phyloP scores from a whole-genome alignment of 1,140 invertebrate species.

The Brachionus paranguensis region DNA sequence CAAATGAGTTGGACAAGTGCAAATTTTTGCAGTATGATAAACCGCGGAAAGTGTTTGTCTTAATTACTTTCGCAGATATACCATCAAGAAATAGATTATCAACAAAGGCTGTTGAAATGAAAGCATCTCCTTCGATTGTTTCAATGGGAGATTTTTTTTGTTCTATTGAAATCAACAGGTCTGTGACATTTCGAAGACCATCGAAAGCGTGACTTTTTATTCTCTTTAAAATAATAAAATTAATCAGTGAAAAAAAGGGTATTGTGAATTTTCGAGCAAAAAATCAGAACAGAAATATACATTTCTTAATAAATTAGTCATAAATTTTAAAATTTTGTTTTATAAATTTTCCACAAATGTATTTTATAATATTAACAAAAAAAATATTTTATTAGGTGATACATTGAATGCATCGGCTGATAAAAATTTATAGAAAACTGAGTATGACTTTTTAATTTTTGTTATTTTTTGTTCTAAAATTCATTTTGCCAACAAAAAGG shows the following conservation, averaged over 20 bases:
- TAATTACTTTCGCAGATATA: neutral
- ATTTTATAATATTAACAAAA: too few relatives aligned
- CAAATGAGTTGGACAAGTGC: neutral
- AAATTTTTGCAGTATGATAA: constrained; percentile 33
- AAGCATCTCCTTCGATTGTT: constrained; percentile 30
- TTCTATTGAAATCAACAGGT: neutral
- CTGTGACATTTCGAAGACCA: constrained; percentile 24
- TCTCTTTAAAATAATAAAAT: neutral
- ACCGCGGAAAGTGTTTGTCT: constrained; percentile 27
- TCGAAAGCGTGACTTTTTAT: constrained; percentile 39
- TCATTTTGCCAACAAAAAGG: neutral
- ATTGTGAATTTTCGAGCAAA: too few relatives aligned
- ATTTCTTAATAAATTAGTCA: too few relatives aligned
- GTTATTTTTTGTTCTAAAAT: too few relatives aligned
- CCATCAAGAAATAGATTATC: constrained; percentile 22
- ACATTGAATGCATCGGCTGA: too few relatives aligned
- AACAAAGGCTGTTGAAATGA: constrained; percentile 36
- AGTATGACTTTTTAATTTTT: too few relatives aligned
- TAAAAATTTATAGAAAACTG: too few relatives aligned
- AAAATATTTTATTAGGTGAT: too few relatives aligned
- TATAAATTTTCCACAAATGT: too few relatives aligned
- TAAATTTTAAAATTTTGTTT: too few relatives aligned
- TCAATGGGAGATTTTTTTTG: constrained; percentile 33
- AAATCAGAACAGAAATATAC: too few relatives aligned
- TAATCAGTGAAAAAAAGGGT: neutral